Conservation (phyloP, 1,140 invertebrate genomes). For the Heliconius nattereri region DNA sequence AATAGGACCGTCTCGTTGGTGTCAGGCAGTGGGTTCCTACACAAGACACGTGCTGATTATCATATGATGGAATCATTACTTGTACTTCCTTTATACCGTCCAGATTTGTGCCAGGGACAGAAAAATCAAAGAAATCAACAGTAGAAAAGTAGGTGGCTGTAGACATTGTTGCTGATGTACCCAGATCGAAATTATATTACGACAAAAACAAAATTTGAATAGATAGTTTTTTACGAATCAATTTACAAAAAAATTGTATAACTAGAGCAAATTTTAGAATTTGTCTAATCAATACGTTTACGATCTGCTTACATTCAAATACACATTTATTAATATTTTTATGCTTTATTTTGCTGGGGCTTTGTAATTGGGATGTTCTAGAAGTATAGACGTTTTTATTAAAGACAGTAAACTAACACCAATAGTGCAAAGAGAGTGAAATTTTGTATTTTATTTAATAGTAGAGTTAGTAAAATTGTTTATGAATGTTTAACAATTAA, state of each 20-base stretch:
- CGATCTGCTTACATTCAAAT: constrained; percentile 13
- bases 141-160: constrained; percentile 49
- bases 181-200: constrained; percentile 22
- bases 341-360: background rate
- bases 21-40: constrained; percentile 68
- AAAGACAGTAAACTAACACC: background rate
- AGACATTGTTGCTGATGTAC: constrained; percentile 25
- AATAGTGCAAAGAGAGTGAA: background rate
- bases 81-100: constrained; percentile 77
- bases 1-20: constrained; percentile 58
- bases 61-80: constrained; percentile 76
- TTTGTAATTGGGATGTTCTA: background rate
- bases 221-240: too few relatives aligned
- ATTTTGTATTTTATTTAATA: background rate
- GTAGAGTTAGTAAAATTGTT: constrained; percentile 2
- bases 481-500: background rate
- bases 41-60: constrained; percentile 77
- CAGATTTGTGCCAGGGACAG: constrained; percentile 72
- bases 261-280: too few relatives aligned
- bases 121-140: constrained; percentile 72
- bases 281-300: too few relatives aligned
- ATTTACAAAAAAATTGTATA: too few relatives aligned
- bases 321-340: background rate
- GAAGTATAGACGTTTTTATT: background rate
- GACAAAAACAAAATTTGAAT: background rate